phyloP scores from a whole-genome alignment of 2,797 vertebrate genomes.

The Smutsia gigantea region DNA sequence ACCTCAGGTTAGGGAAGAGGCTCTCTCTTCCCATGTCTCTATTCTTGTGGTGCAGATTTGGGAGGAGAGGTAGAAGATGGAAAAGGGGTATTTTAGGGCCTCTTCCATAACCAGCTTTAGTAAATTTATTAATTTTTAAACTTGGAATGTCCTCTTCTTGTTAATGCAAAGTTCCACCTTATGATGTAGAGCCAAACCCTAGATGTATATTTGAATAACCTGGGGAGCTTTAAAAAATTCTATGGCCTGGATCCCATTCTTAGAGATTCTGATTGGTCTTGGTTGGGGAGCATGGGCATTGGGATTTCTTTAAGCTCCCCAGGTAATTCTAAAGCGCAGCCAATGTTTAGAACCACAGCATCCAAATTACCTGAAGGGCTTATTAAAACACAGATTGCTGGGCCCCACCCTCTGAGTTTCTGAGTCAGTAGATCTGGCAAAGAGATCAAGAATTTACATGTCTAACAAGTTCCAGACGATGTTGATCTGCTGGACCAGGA shows the following conservation, averaged over 20 bases:
- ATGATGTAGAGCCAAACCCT: neutral
- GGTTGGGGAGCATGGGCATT: neutral
- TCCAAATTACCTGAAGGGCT: neutral
- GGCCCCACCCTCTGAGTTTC: neutral
- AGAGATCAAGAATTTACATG: neutral
- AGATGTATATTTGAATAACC: neutral
- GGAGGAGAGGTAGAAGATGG: neutral
- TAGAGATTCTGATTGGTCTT: slow-evolving; percentile 16
- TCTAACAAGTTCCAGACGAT: neutral
- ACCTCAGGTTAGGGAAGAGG: neutral
- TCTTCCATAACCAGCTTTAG: neutral
- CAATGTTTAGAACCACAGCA: neutral
- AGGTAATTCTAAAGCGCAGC: neutral
- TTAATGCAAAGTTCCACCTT: neutral
- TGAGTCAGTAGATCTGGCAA: neutral
- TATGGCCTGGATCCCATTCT: neutral
- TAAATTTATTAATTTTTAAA: slow-evolving; percentile 14
- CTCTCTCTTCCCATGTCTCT: neutral
- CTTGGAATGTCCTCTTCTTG: neutral
- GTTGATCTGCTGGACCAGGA: neutral
- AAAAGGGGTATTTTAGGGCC: neutral
- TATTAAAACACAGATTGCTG: neutral
- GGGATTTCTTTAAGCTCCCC: neutral
- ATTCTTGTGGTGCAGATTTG: neutral
- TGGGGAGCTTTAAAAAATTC: neutral